Conservation (phyloP, 1,140 invertebrate species). For the Akabosia matsudoensis region DNA sequence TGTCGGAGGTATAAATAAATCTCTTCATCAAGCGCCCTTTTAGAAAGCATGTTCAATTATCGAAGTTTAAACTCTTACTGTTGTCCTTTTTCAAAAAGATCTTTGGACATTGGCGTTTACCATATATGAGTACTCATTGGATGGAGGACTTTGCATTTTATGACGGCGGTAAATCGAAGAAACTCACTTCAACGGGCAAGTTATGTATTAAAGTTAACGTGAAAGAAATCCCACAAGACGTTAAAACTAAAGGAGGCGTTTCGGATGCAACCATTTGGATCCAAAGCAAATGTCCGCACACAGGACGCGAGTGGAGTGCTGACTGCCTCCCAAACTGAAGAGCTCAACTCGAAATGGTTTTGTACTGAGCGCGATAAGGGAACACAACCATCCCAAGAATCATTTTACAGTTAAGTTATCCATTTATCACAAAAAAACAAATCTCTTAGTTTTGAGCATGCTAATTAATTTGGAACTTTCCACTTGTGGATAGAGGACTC, state of each 20-base stretch:
- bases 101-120: conserved; percentile 29
- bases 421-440: too few species aligned
- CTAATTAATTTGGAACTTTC: too few species aligned
- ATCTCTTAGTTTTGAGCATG: too few species aligned
- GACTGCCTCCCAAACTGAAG: conserved; percentile 16
- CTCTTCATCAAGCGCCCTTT: not conserved
- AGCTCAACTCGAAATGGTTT: conserved; percentile 27
- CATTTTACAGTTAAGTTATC: too few species aligned
- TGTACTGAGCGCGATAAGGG: conserved; percentile 11
- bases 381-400: not conserved
- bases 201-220: conserved; percentile 30
- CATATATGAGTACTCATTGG: conserved; percentile 32
- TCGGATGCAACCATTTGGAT: conserved; percentile 28
- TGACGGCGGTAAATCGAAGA: conserved; percentile 18
- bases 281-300: conserved; percentile 28
- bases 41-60: not conserved
- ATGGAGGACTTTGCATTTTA: conserved; percentile 18
- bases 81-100: conserved; percentile 8
- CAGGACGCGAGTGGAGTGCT: conserved; percentile 26
- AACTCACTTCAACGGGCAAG: not conserved
- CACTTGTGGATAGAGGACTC: conserved; percentile 25
- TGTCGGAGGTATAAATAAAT: not conserved
- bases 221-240: conserved; percentile 1
- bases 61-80: not conserved
- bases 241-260: too few species aligned